phyloP scores from a whole-genome alignment of 2,113 vertebrate genomes.

The Eulacestoma nigropectus region DNA sequence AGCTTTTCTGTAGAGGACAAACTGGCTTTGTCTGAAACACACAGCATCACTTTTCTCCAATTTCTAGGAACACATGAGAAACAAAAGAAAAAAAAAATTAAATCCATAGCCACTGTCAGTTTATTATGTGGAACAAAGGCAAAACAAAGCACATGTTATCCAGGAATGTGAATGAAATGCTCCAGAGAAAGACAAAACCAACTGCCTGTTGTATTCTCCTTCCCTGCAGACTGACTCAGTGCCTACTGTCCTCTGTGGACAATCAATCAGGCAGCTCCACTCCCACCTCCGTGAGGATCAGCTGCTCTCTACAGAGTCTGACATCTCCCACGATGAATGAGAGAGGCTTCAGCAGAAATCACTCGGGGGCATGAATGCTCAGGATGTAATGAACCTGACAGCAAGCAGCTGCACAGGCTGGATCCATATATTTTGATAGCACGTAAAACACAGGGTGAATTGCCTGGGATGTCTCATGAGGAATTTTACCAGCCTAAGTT shows the following conservation, averaged over 20 bases:
- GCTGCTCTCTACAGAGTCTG: not conserved
- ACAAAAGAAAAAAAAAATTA: not conserved
- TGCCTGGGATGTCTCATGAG: not conserved
- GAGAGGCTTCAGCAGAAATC: not conserved
- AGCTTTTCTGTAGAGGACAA: not conserved
- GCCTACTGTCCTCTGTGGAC: not conserved
- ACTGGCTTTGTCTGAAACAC: not conserved
- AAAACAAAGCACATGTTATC: not conserved
- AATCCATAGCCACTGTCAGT: not conserved
- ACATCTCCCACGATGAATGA: not conserved
- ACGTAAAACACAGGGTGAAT: not conserved
- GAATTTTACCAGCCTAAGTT: not conserved
- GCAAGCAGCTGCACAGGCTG: conserved; percentile 34
- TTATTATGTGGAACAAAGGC: not conserved
- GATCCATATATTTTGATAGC: not conserved
- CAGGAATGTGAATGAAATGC: not conserved
- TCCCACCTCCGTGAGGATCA: not conserved
- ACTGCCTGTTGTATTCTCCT: not conserved
- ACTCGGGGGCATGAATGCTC: not conserved
- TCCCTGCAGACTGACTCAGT: not conserved
- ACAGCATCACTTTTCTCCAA: not conserved
- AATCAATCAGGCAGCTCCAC: not conserved
- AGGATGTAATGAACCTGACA: conserved; percentile 3
- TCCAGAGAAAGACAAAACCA: not conserved
- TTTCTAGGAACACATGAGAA: not conserved